Evolutionary conservation across 92 coral and sea anemone species (phyloP).

Genomic region (Virgularia gustaviana): DNA sequence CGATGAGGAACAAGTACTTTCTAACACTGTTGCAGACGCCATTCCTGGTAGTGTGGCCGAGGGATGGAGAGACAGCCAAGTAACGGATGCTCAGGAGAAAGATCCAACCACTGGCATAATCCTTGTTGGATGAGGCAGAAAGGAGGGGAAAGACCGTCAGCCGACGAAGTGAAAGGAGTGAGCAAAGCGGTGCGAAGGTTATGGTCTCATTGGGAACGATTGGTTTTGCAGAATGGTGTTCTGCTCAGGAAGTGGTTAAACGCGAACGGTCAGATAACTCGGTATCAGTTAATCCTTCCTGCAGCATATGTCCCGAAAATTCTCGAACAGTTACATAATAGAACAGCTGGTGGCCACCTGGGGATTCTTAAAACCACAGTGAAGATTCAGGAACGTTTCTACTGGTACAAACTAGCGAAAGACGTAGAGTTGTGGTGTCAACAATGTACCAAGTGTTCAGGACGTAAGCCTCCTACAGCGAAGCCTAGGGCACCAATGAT

Average conservation of each 20-base stretch:
- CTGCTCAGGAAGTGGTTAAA: background rate
- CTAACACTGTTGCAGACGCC: background rate
- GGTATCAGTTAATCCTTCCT: background rate
- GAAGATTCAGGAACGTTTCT: constrained; percentile 39
- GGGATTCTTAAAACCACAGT: constrained; percentile 35
- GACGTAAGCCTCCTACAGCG: constrained; percentile 21
- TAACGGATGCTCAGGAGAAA: background rate
- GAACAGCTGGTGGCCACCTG: constrained; percentile 26
- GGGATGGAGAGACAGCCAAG: too few species aligned
- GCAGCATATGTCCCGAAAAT: background rate
- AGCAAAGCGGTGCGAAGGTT: background rate
- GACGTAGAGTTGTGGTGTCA: constrained; percentile 44
- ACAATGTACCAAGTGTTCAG: constrained; percentile 30
- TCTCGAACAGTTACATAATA: constrained; percentile 1
- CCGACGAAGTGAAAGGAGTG: background rate
- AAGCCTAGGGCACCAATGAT: constrained; percentile 38
- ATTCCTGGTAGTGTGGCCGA: too few species aligned
- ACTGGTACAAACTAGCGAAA: constrained; percentile 28
- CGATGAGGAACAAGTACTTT: background rate
- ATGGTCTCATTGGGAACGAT: constrained; percentile 14
- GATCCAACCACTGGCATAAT: background rate
- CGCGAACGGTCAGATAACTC: background rate
- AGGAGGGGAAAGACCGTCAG: background rate
- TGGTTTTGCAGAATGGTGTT: constrained; percentile 3
- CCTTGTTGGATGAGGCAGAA: background rate